Percentiles rank a stretch among this genome's conserved stretches.
Evolutionary conservation across 2,888 invertebrate species (phyloP).

Genomic region (Tetheella fluctuosa): DNA sequence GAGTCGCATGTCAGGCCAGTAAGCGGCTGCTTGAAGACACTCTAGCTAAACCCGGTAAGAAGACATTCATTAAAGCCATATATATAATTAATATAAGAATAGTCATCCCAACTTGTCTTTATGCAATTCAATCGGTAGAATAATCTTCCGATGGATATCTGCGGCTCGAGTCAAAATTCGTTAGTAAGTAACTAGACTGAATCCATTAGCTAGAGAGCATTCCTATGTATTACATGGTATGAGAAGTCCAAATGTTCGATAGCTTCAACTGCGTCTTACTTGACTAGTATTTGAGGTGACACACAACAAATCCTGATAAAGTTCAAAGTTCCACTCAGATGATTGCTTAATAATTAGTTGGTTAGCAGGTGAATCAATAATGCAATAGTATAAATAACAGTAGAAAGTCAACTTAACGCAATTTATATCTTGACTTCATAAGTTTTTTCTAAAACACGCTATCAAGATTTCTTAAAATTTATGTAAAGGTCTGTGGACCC

Average conservation of each 20-base stretch:
- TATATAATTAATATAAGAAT: no score
- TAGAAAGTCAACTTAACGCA: slow-evolving; percentile 14
- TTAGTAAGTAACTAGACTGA: no score
- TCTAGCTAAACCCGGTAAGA: slow-evolving; percentile 82
- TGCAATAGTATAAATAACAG: slow-evolving; percentile 4
- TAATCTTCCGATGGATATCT: no score
- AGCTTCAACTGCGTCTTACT: no score
- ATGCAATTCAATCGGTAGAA: background rate
- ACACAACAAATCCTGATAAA: background rate
- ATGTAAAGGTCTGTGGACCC: slow-evolving; percentile 47
- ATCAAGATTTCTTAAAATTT: slow-evolving; percentile 15
- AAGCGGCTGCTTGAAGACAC: slow-evolving; percentile 88
- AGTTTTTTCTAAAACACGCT: background rate
- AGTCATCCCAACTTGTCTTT: background rate
- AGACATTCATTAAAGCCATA: background rate
- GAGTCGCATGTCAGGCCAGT: slow-evolving; percentile 81
- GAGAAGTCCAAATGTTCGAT: no score
- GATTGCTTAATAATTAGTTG: background rate
- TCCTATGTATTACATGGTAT: no score
- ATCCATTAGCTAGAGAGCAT: no score
- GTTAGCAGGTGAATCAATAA: background rate
- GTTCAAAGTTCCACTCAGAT: background rate
- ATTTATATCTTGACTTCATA: slow-evolving; percentile 16
- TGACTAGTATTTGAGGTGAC: no score
- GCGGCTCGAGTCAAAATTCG: no score